Base-by-base conservation (phyloP, 2,888 invertebrate species). In the Holacanthella duospinosa region DNA sequence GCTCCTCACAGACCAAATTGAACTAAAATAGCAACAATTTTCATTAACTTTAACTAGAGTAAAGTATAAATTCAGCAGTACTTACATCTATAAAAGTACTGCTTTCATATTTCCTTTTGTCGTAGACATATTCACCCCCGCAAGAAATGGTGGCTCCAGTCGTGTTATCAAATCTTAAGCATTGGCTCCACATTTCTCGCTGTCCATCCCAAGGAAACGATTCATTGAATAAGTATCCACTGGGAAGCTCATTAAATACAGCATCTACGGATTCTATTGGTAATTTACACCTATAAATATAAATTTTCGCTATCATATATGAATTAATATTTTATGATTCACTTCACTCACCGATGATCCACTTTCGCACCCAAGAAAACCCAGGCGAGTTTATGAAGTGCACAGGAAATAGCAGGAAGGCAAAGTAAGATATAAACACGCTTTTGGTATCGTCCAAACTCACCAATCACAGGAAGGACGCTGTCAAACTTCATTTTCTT, bases 331-430 rank as follows among this genome's bases (percentile, higher is more conserved):
- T n/a, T 21, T 43, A 48, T 58, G 6, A 21, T 28, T 6, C 28
- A 19, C 29, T 29, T 4, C 4, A 62, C 73, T 74, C 76, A 83
- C 84, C 84, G 82, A 74, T 83, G 82, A 64, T 82, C 77, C 63
- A 85, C 82, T 77, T 83, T 84, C 2, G 85, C 85, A 64, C 84
- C 80, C 6, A 87, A 78, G 75, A 87, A 87, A 0, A 86, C 86
- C 64, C 85, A 85, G 21, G 83, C 85, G 54, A 87, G 77, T 76
- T 87, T 87, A 75, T 87, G 86, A 71, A 87, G 84, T 57, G 86
- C 86, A 76, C 86, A 86, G 21, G 84, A 80, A 73, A 87, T 84
- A 6, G 85, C 84, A 25, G 87, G 86, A 57, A 87, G 78, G 73
- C 86, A 86, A 54, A 87, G 78, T 54, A 87, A 76, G 65, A 86